Evolutionary conservation across 1,140 invertebrate genomes (phyloP), one percentile per base, ranked within the genome.

Genomic region (Hydropsyche tenuis): DNA sequence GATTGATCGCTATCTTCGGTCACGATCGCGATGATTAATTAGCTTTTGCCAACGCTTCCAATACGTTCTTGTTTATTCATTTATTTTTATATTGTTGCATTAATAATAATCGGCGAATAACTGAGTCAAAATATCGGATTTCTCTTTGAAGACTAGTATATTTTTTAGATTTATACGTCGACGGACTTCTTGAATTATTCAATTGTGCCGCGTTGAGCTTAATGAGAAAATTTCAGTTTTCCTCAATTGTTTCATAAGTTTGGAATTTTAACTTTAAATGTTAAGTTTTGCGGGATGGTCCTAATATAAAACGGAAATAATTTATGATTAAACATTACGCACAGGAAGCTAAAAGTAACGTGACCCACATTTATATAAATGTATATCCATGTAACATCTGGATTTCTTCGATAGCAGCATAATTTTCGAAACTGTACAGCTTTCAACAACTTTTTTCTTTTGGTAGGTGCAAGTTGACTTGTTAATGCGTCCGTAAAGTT

Each of bases 21-120:
- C 56, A 60, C 56, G 56, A 60, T 60, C 56, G 20, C 22, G 22
- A 60, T 60, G 56, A 60, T 60, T 60, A 23, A 60, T 60, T 60
- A 14, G 23, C 14, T 27, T 9, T 11, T 23, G 23, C 23, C 56
- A 14, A 60, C 56, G 56, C 12, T 23, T 25, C 18, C 18, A 60
- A 20, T 60, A 60, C 23, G 56, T 60, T 60, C 22, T 53, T 53
- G 3, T 37, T 37, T 9, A 37, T 37, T 37, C 30, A 9, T 37
- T 37, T 37, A 3, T 37, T 37, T 37, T 37, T 4, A 37, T 37
- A 37, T 37, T 37, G 30, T 3, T 9, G 9, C 9, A 37, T 3
- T 37, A 37, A 9, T 37, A 37, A 37, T 60, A 60, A 60, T 60
- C 22, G 51, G 51, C 51, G 20, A 53, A 53, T 22, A 53, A 53